Conservation (phyloP, 2,888 invertebrate species). For the Oligia fasciuncula region DNA sequence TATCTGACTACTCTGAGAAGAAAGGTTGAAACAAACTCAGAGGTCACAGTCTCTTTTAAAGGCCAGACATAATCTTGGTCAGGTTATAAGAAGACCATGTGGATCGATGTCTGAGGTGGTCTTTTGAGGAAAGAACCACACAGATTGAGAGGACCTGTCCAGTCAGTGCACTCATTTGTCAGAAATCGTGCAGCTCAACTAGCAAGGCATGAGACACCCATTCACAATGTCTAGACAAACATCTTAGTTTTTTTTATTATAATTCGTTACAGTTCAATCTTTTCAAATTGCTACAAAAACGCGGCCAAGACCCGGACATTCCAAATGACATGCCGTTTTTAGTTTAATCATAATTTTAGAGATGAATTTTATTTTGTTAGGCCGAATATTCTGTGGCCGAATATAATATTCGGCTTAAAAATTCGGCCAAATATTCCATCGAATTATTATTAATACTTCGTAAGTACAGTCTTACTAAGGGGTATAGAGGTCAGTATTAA, state of each 20-base stretch:
- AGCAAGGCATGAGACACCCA: not conserved
- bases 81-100: too few relatives aligned
- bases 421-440: not conserved
- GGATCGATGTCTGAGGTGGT: too few relatives aligned
- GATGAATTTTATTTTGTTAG: not conserved
- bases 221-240: not conserved
- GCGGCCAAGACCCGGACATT: conserved; percentile 5
- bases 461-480: not conserved
- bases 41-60: too few relatives aligned
- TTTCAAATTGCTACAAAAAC: conserved; percentile 41
- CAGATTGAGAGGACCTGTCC: too few relatives aligned
- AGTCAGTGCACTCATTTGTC: too few relatives aligned
- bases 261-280: not conserved
- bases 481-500: not conserved
- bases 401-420: not conserved
- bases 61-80: too few relatives aligned
- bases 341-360: not conserved
- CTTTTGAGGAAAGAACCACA: too few relatives aligned
- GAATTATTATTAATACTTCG: not conserved
- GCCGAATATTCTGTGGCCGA: conserved; percentile 1
- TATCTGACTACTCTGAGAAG: too few relatives aligned
- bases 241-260: not conserved
- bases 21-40: too few relatives aligned
- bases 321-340: conserved; percentile 37
- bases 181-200: too few relatives aligned